Evolutionary conservation across 53 echinoderm and acorn worm genomes (phyloP).

Genomic region (Henricia sp.): DNA sequence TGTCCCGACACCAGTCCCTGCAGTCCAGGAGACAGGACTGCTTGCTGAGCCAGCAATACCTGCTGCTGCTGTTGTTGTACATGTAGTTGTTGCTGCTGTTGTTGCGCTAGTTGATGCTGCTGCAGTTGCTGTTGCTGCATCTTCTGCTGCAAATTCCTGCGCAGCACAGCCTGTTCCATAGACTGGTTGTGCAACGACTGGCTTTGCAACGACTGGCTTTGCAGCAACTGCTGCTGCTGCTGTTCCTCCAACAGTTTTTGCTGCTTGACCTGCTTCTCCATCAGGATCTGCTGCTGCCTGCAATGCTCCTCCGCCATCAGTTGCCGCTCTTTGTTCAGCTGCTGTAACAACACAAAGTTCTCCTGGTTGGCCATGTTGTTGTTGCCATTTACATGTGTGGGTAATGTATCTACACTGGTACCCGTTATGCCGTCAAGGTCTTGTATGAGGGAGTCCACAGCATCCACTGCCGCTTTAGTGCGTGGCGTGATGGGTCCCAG

Average conservation of each 20-base stretch:
- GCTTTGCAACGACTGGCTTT: constrained; percentile 50
- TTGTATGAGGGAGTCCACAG: constrained; percentile 69
- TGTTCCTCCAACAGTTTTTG: constrained; percentile 70
- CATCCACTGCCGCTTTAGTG: constrained; percentile 70
- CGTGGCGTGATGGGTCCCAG: constrained; percentile 71
- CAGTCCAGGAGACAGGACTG: constrained; percentile 5
- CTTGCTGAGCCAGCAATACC: constrained; percentile 55
- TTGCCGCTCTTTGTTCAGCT: constrained; percentile 71
- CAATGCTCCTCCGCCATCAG: constrained; percentile 73
- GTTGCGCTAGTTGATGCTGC: constrained; percentile 49
- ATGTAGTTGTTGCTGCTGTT: too few relatives aligned
- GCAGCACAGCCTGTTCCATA: constrained; percentile 59
- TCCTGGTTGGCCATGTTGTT: constrained; percentile 85
- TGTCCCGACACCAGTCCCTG: background rate
- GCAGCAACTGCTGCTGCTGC: constrained; percentile 35
- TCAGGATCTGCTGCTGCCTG: constrained; percentile 74
- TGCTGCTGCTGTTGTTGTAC: constrained; percentile 62
- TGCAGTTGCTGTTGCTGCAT: constrained; percentile 61
- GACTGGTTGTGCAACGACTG: constrained; percentile 59
- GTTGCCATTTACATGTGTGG: constrained; percentile 61
- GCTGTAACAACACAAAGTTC: constrained; percentile 79
- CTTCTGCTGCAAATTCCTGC: constrained; percentile 41
- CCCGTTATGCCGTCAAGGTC: constrained; percentile 49
- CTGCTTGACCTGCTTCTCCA: constrained; percentile 74
- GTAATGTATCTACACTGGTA: constrained; percentile 7